A percentile compares a stretch with the other conserved stretches of the same genome.
Evolutionary conservation across 1,140 invertebrate species (phyloP).

Genomic region (Lasioglossum albipes): DNA sequence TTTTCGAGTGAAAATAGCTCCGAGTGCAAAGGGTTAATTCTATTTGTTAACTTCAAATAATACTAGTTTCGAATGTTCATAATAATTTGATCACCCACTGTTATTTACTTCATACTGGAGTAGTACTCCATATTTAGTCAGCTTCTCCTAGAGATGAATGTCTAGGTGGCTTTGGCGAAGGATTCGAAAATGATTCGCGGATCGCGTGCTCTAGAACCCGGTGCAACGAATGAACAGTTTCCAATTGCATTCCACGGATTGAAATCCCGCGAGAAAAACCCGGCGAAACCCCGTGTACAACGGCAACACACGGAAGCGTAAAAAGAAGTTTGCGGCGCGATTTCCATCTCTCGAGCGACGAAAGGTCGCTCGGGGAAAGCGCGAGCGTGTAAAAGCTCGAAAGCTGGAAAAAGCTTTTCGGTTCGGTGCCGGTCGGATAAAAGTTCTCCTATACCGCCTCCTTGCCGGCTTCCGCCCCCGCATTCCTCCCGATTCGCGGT

Average conservation of each 20-base stretch:
- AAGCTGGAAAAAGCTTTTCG: slow-evolving; percentile 70
- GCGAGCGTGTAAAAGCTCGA: slow-evolving; percentile 69
- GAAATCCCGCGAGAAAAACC: background rate
- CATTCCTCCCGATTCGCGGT: slow-evolving; percentile 39
- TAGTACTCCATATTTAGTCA: too few relatives aligned
- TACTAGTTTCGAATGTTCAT: too few relatives aligned
- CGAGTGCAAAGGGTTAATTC: too few relatives aligned
- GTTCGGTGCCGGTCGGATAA: slow-evolving; percentile 64
- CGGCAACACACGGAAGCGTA: background rate
- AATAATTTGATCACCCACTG: too few relatives aligned
- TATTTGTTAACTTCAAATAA: too few relatives aligned
- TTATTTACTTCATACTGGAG: too few relatives aligned
- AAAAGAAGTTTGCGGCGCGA: slow-evolving; percentile 36
- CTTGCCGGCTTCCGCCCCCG: slow-evolving; percentile 42
- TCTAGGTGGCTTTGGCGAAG: too few relatives aligned
- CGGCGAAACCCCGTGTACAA: background rate
- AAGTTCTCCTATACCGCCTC: slow-evolving; percentile 67
- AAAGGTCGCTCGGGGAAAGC: slow-evolving; percentile 50
- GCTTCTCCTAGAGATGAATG: too few relatives aligned
- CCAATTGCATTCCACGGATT: background rate
- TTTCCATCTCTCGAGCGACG: slow-evolving; percentile 59
- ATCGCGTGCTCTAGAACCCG: too few relatives aligned
- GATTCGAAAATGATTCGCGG: too few relatives aligned
- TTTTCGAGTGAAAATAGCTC: too few relatives aligned
- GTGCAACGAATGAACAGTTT: background rate